These are phyloP conservation scores for Benitochromis conjunctus DNA, from an alignment of 2,113 vertebrate genomes.

Conservation along the genomic window DNA sequence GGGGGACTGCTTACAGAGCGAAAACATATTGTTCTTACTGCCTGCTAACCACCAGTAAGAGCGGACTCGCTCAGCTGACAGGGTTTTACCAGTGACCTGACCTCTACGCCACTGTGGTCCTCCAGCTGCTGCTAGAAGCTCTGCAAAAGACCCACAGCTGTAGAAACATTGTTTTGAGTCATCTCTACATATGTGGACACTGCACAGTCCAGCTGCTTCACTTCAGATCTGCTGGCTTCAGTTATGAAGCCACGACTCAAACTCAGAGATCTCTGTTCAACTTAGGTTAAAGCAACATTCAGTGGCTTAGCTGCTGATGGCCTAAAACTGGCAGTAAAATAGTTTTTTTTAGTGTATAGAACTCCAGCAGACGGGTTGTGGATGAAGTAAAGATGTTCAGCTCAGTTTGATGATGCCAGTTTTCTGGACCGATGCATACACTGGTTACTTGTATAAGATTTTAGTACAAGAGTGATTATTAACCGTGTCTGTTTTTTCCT, in stretches of 20 bases:
- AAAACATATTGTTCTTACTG: slow-evolving; percentile 53
- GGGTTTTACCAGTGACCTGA: background rate
- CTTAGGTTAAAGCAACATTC: background rate
- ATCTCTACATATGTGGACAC: background rate
- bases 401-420: background rate
- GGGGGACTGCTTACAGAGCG: slow-evolving; percentile 40
- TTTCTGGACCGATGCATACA: background rate
- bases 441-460: background rate
- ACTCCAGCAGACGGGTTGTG: background rate
- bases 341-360: background rate
- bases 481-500: background rate
- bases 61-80: slow-evolving; percentile 33
- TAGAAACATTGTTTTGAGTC: slow-evolving; percentile 5
- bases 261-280: background rate
- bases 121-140: background rate
- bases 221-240: background rate
- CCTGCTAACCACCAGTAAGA: slow-evolving; percentile 28
- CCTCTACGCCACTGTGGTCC: background rate
- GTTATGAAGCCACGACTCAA: background rate
- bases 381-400: background rate
- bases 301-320: background rate
- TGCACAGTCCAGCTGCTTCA: background rate
- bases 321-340: background rate
- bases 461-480: background rate
- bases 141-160: background rate